Percentiles rank a stretch among this genome's conserved stretches.
phyloP scores from a whole-genome alignment of 2,797 vertebrate species.

The Lerista edwardsae region DNA sequence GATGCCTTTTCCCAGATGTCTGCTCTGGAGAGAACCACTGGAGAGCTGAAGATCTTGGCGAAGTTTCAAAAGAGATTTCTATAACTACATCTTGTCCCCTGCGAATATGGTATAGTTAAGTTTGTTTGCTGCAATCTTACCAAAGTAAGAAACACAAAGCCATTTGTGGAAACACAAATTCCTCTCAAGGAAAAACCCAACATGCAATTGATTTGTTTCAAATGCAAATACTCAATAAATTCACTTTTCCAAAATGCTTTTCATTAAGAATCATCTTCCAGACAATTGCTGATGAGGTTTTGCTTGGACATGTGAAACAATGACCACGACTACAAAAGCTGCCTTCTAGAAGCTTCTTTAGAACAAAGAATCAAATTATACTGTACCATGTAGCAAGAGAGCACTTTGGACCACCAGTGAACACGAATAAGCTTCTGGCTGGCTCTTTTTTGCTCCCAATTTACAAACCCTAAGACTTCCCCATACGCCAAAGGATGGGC shows the following conservation, averaged over 20 bases:
- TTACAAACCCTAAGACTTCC: neutral
- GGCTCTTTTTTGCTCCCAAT: neutral
- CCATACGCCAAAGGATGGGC: no score
- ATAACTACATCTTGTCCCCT: conserved; percentile 93
- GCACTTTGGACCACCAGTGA: neutral
- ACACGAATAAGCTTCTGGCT: neutral
- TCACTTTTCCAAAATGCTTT: no score
- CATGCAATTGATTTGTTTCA: neutral
- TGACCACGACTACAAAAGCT: no score
- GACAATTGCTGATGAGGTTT: no score
- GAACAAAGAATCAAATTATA: neutral
- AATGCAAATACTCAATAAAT: neutral
- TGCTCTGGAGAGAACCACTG: conserved; percentile 94
- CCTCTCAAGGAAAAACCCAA: neutral
- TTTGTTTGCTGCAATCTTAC: neutral
- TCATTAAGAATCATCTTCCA: no score
- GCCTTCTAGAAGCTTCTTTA: neutral
- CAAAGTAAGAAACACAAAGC: neutral
- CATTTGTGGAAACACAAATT: no score
- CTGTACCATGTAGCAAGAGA: neutral
- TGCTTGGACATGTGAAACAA: no score
- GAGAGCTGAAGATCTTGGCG: conserved; percentile 88
- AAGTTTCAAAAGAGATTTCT: conserved; percentile 91
- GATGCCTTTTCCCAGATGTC: conserved; percentile 91
- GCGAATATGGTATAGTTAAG: conserved; percentile 49